Evolutionary conservation across 2,113 vertebrate species (phyloP).

Genomic region (Cygnus buccinator): DNA sequence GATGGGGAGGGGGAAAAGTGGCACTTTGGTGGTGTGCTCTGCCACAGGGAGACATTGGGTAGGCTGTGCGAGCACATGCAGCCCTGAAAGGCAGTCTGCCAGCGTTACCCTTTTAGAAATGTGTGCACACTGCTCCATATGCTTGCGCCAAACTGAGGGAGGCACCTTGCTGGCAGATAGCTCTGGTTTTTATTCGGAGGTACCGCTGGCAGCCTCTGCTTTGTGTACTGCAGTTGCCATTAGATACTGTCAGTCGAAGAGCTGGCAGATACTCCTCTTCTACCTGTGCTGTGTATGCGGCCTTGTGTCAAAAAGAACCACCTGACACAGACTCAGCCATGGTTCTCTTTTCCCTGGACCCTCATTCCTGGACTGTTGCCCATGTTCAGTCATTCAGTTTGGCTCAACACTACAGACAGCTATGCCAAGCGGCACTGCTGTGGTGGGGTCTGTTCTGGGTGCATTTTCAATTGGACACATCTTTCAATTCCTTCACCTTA

Average conservation of each 20-base stretch:
- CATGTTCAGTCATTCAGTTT: background rate
- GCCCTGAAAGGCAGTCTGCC: background rate
- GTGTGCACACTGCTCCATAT: rapidly evolving
- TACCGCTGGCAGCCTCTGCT: background rate
- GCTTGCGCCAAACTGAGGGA: background rate
- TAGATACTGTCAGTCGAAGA: background rate
- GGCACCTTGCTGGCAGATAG: background rate
- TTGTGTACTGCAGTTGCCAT: background rate
- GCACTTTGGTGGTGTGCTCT: rapidly evolving
- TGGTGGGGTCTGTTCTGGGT: background rate
- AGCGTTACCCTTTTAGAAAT: background rate
- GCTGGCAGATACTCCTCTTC: background rate
- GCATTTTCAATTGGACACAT: too few species aligned
- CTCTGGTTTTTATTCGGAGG: background rate
- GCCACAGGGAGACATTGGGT: background rate
- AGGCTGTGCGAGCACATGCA: too few species aligned
- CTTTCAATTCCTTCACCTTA: background rate
- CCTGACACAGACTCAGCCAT: background rate
- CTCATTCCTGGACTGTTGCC: background rate
- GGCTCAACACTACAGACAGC: background rate
- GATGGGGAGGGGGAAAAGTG: background rate
- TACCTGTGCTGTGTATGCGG: background rate
- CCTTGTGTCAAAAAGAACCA: background rate
- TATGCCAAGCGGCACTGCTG: background rate
- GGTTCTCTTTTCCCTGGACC: background rate